phyloP scores from a whole-genome alignment of 1,140 invertebrate genomes.

The Trachymyrmex septentrionalis region DNA sequence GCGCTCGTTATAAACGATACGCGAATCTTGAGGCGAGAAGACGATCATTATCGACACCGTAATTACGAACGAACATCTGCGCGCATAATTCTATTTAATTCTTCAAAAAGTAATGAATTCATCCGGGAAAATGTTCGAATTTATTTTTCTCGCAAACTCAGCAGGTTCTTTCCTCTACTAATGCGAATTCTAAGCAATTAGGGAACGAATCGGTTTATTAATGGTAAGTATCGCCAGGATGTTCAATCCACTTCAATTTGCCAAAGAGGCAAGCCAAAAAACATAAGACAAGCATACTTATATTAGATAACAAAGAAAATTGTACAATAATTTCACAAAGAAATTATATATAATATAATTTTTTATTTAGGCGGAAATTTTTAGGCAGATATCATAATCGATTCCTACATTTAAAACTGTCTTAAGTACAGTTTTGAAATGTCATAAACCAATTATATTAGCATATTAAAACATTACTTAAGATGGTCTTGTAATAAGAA shows the following conservation, averaged over 20 bases:
- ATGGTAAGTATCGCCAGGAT: not conserved
- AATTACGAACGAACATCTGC: conserved; percentile 57
- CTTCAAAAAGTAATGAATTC: conserved; percentile 22
- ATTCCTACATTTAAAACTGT: too few species aligned
- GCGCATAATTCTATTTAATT: conserved; percentile 47
- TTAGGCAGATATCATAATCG: too few species aligned
- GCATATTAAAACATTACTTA: too few species aligned
- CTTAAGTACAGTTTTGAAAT: too few species aligned
- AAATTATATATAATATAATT: not conserved
- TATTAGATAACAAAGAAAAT: not conserved
- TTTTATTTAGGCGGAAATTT: not conserved
- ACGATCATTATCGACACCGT: conserved; percentile 51
- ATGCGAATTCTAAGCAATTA: conserved; percentile 13
- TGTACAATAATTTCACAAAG: not conserved
- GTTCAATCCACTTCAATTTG: not conserved
- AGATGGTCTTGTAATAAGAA: too few species aligned
- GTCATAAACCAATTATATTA: too few species aligned
- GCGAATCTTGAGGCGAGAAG: conserved; percentile 49
- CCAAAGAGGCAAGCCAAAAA: not conserved
- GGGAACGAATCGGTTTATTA: not conserved
- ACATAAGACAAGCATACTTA: not conserved
- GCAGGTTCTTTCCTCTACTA: not conserved
- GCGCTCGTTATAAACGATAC: conserved; percentile 47
- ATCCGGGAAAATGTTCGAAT: not conserved
- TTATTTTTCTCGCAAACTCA: conserved; percentile 39